A percentile compares a stretch with the other conserved stretches of the same genome.
Conservation (phyloP, 30 jellyfish, hydroid and myxozoan genomes). For the Hydra vulgaris region DNA sequence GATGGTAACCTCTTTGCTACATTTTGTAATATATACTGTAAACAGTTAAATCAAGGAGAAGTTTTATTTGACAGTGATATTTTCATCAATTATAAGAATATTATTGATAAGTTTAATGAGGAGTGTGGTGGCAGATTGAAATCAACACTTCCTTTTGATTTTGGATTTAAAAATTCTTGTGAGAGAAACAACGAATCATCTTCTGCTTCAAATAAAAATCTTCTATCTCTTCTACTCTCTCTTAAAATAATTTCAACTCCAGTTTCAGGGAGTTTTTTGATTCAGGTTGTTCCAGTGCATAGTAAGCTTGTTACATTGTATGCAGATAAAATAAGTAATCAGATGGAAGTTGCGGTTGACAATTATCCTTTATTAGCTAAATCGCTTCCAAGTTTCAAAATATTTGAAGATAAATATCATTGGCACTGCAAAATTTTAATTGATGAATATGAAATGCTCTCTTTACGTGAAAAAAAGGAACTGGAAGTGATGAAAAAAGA, state of each 20-base stretch:
- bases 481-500: neutral
- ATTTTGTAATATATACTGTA: neutral
- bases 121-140: neutral
- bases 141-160: neutral
- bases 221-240: no score
- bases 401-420: constrained; percentile 13
- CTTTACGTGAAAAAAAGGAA: neutral
- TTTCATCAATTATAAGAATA: neutral
- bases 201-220: no score
- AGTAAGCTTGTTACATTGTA: neutral
- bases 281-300: neutral
- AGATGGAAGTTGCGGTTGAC: no score
- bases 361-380: constrained; percentile 11
- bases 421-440: constrained; percentile 6
- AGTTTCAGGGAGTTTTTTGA: no score
- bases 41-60: no score
- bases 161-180: no score
- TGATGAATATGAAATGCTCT: neutral
- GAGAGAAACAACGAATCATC: no score
- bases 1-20: constrained; percentile 18
- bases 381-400: no score
- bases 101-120: neutral
- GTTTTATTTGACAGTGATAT: neutral
- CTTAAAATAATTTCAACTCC: neutral
- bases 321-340: neutral